Percentiles rank a stretch among this genome's conserved stretches.
Conservation (phyloP, 2,113 vertebrate genomes). For the Podilymbus podiceps region DNA sequence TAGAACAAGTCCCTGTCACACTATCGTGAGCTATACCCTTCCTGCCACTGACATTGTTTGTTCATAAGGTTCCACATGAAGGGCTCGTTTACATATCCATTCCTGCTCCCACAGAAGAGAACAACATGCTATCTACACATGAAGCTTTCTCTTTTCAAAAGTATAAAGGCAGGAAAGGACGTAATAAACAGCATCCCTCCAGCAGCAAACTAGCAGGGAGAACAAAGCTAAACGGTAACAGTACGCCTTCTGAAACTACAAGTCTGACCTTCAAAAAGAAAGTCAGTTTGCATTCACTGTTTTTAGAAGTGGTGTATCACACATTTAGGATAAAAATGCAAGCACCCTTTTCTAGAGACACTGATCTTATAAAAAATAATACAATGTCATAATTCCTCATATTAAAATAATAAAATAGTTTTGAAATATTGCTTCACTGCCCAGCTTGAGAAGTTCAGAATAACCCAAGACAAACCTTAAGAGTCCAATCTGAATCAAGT, state of each 20-base stretch:
- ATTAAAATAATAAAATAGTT: neutral
- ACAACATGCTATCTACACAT: neutral
- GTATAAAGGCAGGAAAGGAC: neutral
- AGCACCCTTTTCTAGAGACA: neutral
- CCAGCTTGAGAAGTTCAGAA: neutral
- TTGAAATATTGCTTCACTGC: neutral
- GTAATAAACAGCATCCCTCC: neutral
- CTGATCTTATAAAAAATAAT: neutral
- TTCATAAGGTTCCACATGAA: neutral
- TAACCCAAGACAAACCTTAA: neutral
- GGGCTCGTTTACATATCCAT: neutral
- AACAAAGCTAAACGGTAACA: neutral
- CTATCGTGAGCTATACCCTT: neutral
- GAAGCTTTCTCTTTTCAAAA: neutral
- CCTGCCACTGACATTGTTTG: neutral
- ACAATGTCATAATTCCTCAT: neutral
- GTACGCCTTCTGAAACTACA: neutral
- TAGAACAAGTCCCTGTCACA: neutral
- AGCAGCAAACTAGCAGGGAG: neutral
- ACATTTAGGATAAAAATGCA: neutral
- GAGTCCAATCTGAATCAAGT: neutral
- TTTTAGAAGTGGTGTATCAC: neutral
- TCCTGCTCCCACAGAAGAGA: neutral
- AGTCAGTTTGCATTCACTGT: neutral
- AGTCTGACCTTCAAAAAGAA: neutral